Evolutionary conservation across 2,888 invertebrate genomes (phyloP).

Genomic region (Phyto melanocephala): DNA sequence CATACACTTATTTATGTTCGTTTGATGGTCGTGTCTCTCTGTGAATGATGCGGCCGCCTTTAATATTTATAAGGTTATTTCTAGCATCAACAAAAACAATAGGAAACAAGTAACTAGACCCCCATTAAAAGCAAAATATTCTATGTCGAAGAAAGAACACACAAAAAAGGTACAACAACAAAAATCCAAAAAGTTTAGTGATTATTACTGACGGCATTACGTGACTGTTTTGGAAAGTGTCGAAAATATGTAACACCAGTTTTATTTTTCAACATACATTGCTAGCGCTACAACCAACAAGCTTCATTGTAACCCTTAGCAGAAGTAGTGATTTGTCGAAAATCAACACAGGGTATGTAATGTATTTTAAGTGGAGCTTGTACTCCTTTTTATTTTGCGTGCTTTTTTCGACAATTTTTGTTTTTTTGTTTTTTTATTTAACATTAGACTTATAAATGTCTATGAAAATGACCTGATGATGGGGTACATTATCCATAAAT

Average conservation of each 20-base stretch:
- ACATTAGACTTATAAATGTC: conserved; percentile 45
- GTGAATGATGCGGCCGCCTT: conserved; percentile 55
- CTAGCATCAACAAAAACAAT: conserved; percentile 23
- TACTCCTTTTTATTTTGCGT: neutral
- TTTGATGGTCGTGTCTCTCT: neutral
- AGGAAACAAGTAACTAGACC: conserved; percentile 52
- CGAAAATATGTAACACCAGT: conserved; percentile 75
- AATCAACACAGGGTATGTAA: conserved; percentile 6
- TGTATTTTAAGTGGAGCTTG: conserved; percentile 32
- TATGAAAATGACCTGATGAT: conserved; percentile 58
- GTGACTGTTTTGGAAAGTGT: conserved; percentile 78
- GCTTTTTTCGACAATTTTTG: conserved; percentile 1
- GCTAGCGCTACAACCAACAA: conserved; percentile 34
- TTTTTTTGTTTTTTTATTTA: neutral
- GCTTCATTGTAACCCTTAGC: conserved; percentile 45
- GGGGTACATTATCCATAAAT: conserved; percentile 56
- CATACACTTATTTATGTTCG: no score
- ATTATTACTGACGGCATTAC: conserved; percentile 78
- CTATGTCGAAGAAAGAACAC: conserved; percentile 3
- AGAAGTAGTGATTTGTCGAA: conserved; percentile 42
- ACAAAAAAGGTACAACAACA: conserved; percentile 68
- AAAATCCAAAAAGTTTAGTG: conserved; percentile 76
- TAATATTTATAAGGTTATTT: conserved; percentile 64
- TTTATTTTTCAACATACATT: conserved; percentile 45
- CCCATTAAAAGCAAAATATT: conserved; percentile 49